Evolutionary conservation across 2,113 vertebrate species (phyloP).

Genomic region (Pan paniscus): DNA sequence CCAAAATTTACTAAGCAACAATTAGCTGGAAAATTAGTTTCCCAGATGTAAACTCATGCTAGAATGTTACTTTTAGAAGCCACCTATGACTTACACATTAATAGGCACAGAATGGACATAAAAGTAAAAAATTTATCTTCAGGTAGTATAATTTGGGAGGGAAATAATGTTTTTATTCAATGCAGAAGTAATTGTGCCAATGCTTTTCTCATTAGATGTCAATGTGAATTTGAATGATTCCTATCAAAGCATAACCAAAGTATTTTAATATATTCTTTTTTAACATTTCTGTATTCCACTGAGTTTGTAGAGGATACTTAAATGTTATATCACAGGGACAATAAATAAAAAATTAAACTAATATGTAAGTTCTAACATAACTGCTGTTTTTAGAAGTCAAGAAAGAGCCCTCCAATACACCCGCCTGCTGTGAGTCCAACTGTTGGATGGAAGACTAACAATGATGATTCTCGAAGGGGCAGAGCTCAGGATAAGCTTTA

Average conservation of each 20-base stretch:
- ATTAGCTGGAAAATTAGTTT: background rate
- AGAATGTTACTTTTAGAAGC: background rate
- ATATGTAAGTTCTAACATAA: conserved; percentile 15
- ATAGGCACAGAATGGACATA: background rate
- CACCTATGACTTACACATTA: background rate
- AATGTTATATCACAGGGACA: background rate
- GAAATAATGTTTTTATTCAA: background rate
- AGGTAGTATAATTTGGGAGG: background rate
- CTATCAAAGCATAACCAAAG: background rate
- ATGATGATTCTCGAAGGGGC: background rate
- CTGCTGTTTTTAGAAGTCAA: conserved; percentile 23
- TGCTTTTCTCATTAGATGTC: background rate
- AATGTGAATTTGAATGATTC: background rate
- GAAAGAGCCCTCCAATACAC: background rate
- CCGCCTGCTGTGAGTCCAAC: conserved; percentile 44
- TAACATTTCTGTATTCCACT: conserved; percentile 8
- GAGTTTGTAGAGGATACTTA: background rate
- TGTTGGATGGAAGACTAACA: background rate
- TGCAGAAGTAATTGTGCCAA: background rate
- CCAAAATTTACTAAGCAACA: background rate
- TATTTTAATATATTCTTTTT: conserved; percentile 7
- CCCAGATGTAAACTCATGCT: background rate
- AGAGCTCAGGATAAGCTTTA: background rate
- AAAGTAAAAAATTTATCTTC: background rate
- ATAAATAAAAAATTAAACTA: conserved; percentile 8